Percentiles rank a stretch among this genome's conserved stretches.
phyloP scores from a whole-genome alignment of 2,113 vertebrate species.

The Propithecus coquereli region DNA sequence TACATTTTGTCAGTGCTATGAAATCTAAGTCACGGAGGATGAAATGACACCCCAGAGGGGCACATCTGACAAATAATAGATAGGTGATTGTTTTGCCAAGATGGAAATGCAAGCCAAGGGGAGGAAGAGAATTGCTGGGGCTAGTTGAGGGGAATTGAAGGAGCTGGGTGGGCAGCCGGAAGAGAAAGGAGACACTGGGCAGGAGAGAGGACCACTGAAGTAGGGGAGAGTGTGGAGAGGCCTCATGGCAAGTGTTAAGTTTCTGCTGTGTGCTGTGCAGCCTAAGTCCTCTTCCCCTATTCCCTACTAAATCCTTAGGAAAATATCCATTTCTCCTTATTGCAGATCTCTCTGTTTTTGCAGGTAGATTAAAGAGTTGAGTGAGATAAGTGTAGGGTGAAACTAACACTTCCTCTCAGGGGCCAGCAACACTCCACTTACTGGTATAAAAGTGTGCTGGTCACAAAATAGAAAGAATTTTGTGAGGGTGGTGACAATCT shows the following conservation, averaged over 20 bases:
- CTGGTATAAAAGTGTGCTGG: background rate
- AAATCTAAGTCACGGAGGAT: background rate
- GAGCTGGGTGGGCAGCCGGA: background rate
- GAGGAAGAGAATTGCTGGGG: background rate
- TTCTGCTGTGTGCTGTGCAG: background rate
- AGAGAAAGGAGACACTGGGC: background rate
- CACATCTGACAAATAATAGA: background rate
- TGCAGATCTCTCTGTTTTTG: background rate
- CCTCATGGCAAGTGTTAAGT: background rate
- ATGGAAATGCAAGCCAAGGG: background rate
- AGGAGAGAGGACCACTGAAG: background rate
- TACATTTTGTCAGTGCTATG: background rate
- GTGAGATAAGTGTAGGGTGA: background rate
- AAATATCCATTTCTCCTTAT: background rate
- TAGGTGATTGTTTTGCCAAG: background rate
- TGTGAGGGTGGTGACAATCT: background rate
- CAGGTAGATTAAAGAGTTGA: background rate
- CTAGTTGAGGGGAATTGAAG: no score
- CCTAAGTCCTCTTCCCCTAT: background rate
- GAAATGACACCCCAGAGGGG: background rate
- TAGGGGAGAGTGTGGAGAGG: background rate
- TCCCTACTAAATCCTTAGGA: background rate
- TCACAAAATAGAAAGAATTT: background rate
- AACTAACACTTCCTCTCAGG: background rate
- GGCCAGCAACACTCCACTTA: background rate